Evolutionary conservation across 2,888 invertebrate species (phyloP).

Genomic region (Neoaliturus tenellus): DNA sequence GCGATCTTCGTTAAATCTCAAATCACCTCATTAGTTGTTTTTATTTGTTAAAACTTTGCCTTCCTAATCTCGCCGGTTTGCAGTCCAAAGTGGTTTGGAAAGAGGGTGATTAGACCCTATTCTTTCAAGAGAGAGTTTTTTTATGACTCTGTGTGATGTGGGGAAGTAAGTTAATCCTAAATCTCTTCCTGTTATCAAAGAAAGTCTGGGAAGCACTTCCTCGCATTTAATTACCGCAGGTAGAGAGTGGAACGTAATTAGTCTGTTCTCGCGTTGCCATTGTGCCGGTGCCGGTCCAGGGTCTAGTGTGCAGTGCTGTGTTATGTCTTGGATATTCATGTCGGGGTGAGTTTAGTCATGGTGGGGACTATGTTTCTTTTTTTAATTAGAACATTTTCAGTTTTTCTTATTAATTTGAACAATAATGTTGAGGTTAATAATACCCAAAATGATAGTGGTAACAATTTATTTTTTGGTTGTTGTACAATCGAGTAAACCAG

Average conservation of each 20-base stretch:
- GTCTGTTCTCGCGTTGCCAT: neutral
- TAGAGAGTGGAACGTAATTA: constrained; percentile 45
- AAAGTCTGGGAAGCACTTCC: constrained; percentile 41
- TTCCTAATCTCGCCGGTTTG: neutral
- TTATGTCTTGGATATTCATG: neutral
- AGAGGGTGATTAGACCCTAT: neutral
- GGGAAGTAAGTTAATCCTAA: constrained; percentile 14
- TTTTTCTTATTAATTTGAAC: no score
- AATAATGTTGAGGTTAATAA: no score
- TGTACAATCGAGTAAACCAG: no score
- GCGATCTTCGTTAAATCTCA: neutral
- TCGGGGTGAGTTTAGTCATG: neutral
- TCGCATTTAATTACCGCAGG: constrained; percentile 29
- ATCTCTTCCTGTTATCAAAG: constrained; percentile 43
- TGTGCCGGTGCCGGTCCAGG: neutral
- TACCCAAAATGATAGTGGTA: no score
- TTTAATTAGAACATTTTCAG: no score
- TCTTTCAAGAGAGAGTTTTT: constrained; percentile 13
- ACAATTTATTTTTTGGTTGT: no score
- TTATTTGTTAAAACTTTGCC: neutral
- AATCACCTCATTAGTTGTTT: neutral
- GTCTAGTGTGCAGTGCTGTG: neutral
- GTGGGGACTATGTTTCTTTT: no score
- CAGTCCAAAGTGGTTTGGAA: neutral
- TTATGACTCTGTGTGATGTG: neutral